A percentile compares a stretch with the other conserved stretches of the same genome.
Evolutionary conservation across 2,888 invertebrate genomes (phyloP).

Genomic region (Eristalis tenax): DNA sequence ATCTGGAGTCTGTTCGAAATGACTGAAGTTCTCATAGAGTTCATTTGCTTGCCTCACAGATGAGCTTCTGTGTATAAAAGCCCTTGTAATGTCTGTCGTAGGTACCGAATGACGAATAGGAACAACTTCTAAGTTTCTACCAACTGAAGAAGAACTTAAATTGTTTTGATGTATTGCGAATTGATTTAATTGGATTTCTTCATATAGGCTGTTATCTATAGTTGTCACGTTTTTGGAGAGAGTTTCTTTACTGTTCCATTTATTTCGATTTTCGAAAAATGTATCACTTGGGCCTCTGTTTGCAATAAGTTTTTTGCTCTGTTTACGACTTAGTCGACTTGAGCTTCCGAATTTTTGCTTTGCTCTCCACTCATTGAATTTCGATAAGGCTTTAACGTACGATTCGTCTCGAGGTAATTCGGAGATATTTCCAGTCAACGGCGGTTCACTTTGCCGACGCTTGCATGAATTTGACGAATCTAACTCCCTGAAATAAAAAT

Average conservation of each 20-base stretch:
- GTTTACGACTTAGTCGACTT: conserved; percentile 49
- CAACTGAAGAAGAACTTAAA: not conserved
- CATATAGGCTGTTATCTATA: conserved; percentile 38
- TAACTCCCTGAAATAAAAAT: conserved; percentile 68
- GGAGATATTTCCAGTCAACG: conserved; percentile 51
- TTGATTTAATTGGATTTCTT: conserved; percentile 44
- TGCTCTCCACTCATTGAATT: conserved; percentile 74
- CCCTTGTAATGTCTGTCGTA: not conserved
- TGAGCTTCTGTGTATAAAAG: not conserved
- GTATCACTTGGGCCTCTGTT: conserved; percentile 30
- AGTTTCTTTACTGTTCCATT: not conserved
- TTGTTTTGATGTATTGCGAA: not conserved
- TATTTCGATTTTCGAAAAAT: conserved; percentile 26
- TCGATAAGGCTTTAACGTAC: conserved; percentile 73
- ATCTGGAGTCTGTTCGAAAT: conserved; percentile 44
- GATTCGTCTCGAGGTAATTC: conserved; percentile 73
- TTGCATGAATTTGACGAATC: conserved; percentile 72
- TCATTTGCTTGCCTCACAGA: conserved; percentile 21
- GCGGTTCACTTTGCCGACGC: conserved; percentile 74
- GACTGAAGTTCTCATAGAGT: conserved; percentile 38
- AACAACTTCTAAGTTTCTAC: conserved; percentile 6
- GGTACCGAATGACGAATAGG: conserved; percentile 34
- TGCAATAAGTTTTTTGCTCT: conserved; percentile 34
- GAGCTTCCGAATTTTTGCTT: conserved; percentile 63
- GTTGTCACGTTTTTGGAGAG: conserved; percentile 27